Conservation (phyloP, 35 echinoderm and acorn worm species). For the Heliocidaris erythrogramma region DNA sequence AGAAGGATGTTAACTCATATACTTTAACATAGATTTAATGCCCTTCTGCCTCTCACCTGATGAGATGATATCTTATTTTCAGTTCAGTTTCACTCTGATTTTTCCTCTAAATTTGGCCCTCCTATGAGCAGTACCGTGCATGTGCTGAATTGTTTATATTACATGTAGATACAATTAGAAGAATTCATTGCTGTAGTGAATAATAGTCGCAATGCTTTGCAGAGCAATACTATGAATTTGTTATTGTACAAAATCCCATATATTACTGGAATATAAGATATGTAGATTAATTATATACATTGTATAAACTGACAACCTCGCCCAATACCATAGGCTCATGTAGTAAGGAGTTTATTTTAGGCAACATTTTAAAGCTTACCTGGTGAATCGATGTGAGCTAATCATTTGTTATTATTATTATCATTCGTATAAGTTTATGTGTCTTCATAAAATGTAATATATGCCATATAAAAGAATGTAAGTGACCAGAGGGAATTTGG, state of each 20-base stretch:
- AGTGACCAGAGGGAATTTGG: background rate
- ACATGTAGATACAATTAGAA: background rate
- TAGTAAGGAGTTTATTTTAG: background rate
- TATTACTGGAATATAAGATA: slow-evolving; percentile 6
- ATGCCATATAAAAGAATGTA: background rate
- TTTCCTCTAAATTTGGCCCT: background rate
- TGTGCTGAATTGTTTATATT: background rate
- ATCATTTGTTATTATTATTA: background rate
- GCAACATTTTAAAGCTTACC: background rate
- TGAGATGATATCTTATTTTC: background rate
- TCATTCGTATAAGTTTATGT: background rate
- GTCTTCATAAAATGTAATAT: slow-evolving; percentile 14
- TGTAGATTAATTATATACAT: slow-evolving; percentile 13
- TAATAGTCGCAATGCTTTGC: background rate
- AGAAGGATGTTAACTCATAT: too few relatives aligned
- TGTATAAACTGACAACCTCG: background rate
- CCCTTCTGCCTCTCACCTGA: background rate
- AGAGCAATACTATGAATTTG: background rate
- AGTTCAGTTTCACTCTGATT: background rate
- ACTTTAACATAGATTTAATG: background rate
- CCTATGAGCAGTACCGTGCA: background rate
- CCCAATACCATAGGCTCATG: background rate
- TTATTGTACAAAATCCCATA: background rate
- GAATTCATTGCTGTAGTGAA: background rate
- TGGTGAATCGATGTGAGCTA: background rate